Evolutionary conservation across 2,888 invertebrate species (phyloP), one percentile per base, ranked within the genome.

Genomic region (Rhingia campestris): DNA sequence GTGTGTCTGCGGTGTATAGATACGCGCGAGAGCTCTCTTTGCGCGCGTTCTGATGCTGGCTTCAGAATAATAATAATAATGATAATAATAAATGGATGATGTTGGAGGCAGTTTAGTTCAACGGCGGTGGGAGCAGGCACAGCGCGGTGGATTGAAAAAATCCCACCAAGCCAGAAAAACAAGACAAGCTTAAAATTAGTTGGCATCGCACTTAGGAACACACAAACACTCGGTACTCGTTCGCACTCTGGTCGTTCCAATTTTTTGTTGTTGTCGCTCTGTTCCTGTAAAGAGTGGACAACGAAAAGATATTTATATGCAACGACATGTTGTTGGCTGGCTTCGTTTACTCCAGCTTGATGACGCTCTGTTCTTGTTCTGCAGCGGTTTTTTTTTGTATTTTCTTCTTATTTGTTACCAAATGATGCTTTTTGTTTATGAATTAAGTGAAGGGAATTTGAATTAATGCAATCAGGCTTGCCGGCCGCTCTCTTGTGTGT

Each of bases 141-240:
- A 4, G 22, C 30, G 1, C 9, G 12, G 30, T 22, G 30, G 9
- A 33, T 37, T 3, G 22, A 30, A 61, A 74, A 70, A 69, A 84
- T 80, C 84, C 63, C 64, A 84, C 84, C 75, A 70, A 84, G 80
- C 84, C 59, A 84, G 84, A 80, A 84, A 84, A 84, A 80, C 84
- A 80, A 84, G 84, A 84, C 84, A 84, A 84, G 74, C 74, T 84
- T 84, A 74, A 80, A 84, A 84, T 84, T 84, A 84, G 84, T 70
- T 70, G 54, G 73, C 84, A 70, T 84, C 84, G 84, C 84, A 84
- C 84, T 80, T 84, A 66, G 59, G 59, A 67, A 79, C 82, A 79
- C 79, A 74, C 74, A 79, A 74, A 79, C 74, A 69, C 61, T 64
- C 56, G 53, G 67, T 73, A 74, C 79, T 74, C 69, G 79, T 84